Conservation (phyloP, 2,113 vertebrate genomes). For the Chaetops frenatus region DNA sequence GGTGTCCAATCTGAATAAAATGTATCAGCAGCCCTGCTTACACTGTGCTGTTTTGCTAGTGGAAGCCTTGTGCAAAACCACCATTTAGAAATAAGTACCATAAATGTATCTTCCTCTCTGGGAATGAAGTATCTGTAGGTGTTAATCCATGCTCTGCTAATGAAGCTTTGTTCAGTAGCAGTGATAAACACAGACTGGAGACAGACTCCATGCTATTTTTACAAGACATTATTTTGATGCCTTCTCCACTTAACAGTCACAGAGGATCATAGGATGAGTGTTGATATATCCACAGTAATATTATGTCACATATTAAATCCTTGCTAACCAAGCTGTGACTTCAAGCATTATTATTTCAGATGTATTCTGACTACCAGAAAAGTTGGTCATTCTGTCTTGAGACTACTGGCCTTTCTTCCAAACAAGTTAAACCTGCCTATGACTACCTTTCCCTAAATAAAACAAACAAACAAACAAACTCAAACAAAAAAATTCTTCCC, state of each 20-base stretch:
- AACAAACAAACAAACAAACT: background rate
- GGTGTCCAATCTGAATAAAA: background rate
- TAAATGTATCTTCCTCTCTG: background rate
- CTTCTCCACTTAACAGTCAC: background rate
- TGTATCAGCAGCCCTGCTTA: background rate
- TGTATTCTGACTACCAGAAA: background rate
- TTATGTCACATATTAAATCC: background rate
- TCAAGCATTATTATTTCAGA: background rate
- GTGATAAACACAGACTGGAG: background rate
- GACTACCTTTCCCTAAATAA: background rate
- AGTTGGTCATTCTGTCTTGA: background rate
- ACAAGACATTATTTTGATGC: background rate
- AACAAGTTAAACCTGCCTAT: background rate
- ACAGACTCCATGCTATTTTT: slow-evolving; percentile 21
- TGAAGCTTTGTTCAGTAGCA: background rate
- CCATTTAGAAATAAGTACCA: background rate
- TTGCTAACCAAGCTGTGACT: slow-evolving; percentile 5
- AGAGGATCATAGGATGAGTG: background rate
- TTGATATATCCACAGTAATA: slow-evolving; percentile 13
- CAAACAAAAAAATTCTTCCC: background rate
- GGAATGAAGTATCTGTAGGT: background rate
- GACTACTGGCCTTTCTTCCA: background rate
- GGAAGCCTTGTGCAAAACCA: background rate
- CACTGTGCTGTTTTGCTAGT: background rate
- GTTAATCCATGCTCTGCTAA: background rate